A percentile compares a stretch with the other conserved stretches of the same genome.
phyloP scores from a whole-genome alignment of 2,797 vertebrate genomes.

The Pipistrellus pygmaeus region DNA sequence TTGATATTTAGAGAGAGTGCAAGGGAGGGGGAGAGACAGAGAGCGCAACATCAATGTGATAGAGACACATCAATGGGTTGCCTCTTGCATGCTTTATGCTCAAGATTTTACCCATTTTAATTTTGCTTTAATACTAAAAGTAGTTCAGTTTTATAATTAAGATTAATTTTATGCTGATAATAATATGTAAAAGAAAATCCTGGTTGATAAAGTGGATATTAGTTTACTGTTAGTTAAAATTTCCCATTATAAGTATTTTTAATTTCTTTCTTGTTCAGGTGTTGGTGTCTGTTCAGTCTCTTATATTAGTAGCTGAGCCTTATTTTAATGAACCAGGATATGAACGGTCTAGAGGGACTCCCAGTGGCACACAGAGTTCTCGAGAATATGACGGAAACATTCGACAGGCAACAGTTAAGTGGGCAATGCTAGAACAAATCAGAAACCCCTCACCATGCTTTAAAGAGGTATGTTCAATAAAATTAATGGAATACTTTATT shows the following conservation, averaged over 20 bases:
- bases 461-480: constrained; percentile 93
- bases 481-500: not conserved
- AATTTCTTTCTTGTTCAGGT: constrained; percentile 89
- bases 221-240: not conserved
- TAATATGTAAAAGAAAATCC: not conserved
- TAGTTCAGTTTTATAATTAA: not conserved
- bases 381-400: constrained; percentile 99
- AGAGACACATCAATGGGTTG: not conserved
- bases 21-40: not conserved
- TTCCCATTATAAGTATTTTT: not conserved
- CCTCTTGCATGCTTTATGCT: not conserved
- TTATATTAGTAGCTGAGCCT: constrained; percentile 98
- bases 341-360: constrained; percentile 97
- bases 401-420: constrained; percentile 98
- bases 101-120: not conserved
- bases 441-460: constrained; percentile 98
- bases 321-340: constrained; percentile 99
- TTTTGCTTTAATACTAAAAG: constrained; percentile 37
- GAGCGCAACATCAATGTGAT: not conserved
- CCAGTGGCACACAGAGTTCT: constrained; percentile 98
- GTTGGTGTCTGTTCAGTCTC: constrained; percentile 98
- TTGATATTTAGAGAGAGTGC: not conserved
- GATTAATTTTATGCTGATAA: not conserved
- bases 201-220: not conserved
- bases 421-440: constrained; percentile 99